phyloP scores from a whole-genome alignment of 1,140 invertebrate genomes.

The Spodoptera litura region DNA sequence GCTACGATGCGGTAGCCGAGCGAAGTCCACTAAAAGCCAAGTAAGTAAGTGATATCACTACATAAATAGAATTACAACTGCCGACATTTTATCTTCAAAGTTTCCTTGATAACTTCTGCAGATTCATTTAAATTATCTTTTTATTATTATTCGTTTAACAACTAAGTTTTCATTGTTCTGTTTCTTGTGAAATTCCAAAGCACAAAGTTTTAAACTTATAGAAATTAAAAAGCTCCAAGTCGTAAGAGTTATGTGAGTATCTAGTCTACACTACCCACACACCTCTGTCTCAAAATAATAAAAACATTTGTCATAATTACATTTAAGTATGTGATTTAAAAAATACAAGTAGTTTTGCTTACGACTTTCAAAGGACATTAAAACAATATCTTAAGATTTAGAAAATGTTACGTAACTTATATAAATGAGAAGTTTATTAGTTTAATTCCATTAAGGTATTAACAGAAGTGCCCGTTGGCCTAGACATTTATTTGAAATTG shows the following conservation, averaged over 20 bases:
- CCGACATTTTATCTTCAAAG: constrained; percentile 3
- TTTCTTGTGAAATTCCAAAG: no score
- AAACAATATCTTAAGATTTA: constrained; percentile 1
- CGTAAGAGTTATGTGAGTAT: no score
- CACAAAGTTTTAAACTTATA: no score
- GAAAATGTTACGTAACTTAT: not conserved
- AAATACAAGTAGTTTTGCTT: not conserved
- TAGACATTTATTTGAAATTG: not conserved
- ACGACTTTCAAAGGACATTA: not conserved
- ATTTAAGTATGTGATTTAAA: no score
- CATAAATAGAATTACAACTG: not conserved
- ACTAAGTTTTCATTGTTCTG: no score
- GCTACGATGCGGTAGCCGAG: not conserved
- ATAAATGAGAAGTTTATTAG: constrained; percentile 3
- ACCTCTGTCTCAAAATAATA: no score
- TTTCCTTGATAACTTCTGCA: not conserved
- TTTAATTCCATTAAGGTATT: constrained; percentile 11
- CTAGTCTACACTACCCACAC: no score
- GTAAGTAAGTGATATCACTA: constrained; percentile 9
- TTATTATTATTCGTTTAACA: no score
- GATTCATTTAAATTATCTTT: no score
- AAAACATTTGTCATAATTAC: no score
- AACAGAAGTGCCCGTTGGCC: not conserved
- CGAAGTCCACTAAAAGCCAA: constrained; percentile 23
- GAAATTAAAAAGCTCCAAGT: no score